Evolutionary conservation across 2,113 vertebrate genomes (phyloP).

Genomic region (Chaenocephalus aceratus): DNA sequence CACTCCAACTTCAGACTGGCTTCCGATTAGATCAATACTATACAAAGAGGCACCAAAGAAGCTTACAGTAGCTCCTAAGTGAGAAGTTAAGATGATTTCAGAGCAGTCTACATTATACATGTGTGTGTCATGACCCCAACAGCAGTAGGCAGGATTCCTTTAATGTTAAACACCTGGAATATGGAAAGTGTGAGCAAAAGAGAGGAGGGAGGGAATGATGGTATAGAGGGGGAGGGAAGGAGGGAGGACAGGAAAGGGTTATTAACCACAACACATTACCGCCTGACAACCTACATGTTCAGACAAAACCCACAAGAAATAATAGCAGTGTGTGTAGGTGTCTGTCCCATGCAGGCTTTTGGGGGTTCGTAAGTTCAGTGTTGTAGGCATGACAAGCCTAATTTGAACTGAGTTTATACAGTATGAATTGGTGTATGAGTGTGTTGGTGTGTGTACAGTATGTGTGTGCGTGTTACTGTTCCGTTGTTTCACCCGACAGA

Average conservation of each 20-base stretch:
- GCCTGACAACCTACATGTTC: constrained; percentile 71
- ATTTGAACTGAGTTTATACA: constrained; percentile 48
- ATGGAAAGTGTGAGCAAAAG: constrained; percentile 26
- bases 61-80: background rate
- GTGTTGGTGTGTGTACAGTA: too few relatives aligned
- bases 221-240: background rate
- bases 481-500: constrained; percentile 30
- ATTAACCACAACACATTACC: constrained; percentile 68
- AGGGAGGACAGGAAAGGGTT: constrained; percentile 54
- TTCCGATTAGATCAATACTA: constrained; percentile 25
- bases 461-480: constrained; percentile 2
- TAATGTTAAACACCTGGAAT: constrained; percentile 48
- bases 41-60: background rate
- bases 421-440: background rate
- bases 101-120: background rate
- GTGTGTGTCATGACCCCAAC: constrained; percentile 19
- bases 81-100: constrained; percentile 12
- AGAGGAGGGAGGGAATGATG: constrained; percentile 17
- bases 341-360: constrained; percentile 31
- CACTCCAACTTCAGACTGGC: background rate
- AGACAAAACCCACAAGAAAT: constrained; percentile 59
- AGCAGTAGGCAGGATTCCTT: constrained; percentile 4
- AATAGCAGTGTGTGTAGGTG: constrained; percentile 27
- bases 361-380: constrained; percentile 52
- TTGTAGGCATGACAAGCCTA: constrained; percentile 43